Base-by-base conservation (phyloP, 2,888 invertebrate genomes). In the Trissolcus japonicus region DNA sequence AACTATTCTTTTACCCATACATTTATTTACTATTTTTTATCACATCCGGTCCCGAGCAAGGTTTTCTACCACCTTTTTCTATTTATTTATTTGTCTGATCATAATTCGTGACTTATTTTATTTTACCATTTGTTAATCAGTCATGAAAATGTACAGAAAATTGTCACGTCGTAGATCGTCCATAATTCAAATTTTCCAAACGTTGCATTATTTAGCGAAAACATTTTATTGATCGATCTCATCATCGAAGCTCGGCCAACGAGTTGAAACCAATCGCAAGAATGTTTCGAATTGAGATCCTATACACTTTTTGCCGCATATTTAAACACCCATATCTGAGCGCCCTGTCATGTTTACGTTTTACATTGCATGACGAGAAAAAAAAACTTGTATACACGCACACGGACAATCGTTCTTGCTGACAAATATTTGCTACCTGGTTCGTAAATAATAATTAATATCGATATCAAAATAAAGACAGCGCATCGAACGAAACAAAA, bases 391-490 rank as follows among this genome's bases (percentile, higher is more conserved):
- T 66, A 40, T 50, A 6, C 35, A 46, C 54, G 35, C 48, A 54
- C 40, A 59, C 60, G 6, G 4, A 55, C 54, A 46, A 16, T 46
- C 16, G 16, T 46, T 16, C 14, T 46, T 46, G n/a, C 46, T 46
- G 16, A 43, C 48, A 60, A 55, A 19, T 40, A 65, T 11, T 13
- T 9, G 48, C 35, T 55, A 55, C 53, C 59, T 60, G 68, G 55
- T 48, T 40, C 50, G 61, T 61, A 61, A 69, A 61, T 55, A 61
- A 69, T 68, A 69, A 61, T 69, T 69, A 69, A 55, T 62, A 55
- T 56, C 69, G n/a, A 50, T 55, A 69, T 61, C 54, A 54, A 68
- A 60, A 29, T 46, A 54, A 21, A 19, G 29, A 29, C 55, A 29
- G 11, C 17, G 43, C 13, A 53, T 43, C 6, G 29, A 25, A 43